phyloP scores from a whole-genome alignment of 1,140 invertebrate species.

The Drosophila pallidifrons region DNA sequence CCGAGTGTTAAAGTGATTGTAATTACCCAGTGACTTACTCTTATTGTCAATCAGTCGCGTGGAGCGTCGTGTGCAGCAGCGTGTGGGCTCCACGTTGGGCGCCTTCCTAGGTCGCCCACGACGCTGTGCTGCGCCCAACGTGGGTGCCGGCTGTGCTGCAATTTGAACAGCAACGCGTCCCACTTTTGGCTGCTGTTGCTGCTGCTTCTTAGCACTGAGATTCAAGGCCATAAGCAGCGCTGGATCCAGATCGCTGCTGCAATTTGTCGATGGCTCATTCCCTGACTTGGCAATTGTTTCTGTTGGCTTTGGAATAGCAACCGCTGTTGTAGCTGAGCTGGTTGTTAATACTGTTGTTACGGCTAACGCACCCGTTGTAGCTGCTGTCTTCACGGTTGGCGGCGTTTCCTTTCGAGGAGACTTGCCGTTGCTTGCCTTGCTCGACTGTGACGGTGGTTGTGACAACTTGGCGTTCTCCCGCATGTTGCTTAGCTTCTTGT shows the following conservation, averaged over 20 bases:
- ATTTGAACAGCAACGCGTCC: conserved; percentile 62
- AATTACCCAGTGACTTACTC: conserved; percentile 38
- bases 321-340: too few relatives aligned
- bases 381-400: conserved; percentile 2
- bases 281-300: neutral
- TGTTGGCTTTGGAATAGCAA: too few relatives aligned
- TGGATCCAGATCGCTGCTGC: conserved; percentile 51
- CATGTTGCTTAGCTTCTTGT: conserved; percentile 56
- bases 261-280: neutral
- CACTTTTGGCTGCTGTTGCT: conserved; percentile 31
- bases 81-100: conserved; percentile 1
- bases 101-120: conserved; percentile 59
- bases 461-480: conserved; percentile 48
- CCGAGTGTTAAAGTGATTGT: neutral
- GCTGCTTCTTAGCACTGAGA: conserved; percentile 74
- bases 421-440: neutral
- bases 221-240: conserved; percentile 67
- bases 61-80: conserved; percentile 54
- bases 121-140: conserved; percentile 14
- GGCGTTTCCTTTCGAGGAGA: conserved; percentile 42
- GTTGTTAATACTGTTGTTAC: neutral
- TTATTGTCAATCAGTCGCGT: conserved; percentile 57
- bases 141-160: conserved; percentile 58
- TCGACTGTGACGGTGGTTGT: conserved; percentile 22
- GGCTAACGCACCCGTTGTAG: neutral